Percentiles rank a stretch among this genome's conserved stretches.
phyloP scores from a whole-genome alignment of 2,113 vertebrate genomes.

The Maccullochella peelii region DNA sequence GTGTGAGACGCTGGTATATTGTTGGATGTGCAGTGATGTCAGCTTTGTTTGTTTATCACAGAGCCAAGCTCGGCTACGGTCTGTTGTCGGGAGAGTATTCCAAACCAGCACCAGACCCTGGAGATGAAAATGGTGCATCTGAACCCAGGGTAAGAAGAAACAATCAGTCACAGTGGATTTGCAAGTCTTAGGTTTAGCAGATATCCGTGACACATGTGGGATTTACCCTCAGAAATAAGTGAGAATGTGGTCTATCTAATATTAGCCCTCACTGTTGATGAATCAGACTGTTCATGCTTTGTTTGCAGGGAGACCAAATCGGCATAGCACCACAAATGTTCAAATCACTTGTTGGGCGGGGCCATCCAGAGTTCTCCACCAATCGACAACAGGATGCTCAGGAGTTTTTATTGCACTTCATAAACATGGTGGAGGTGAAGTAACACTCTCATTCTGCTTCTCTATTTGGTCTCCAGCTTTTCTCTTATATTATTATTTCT shows the following conservation, averaged over 20 bases:
- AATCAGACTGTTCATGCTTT: not conserved
- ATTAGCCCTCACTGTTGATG: not conserved
- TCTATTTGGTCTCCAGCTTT: not conserved
- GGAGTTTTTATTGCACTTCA: constrained; percentile 98
- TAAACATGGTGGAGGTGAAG: constrained; percentile 99
- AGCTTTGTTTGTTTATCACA: constrained; percentile 72
- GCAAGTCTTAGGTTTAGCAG: constrained; percentile 5
- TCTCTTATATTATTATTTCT: not conserved
- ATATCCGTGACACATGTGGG: not conserved
- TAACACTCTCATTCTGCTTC: not conserved
- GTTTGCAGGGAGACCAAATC: constrained; percentile 90
- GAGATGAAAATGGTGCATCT: constrained; percentile 85
- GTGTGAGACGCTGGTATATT: constrained; percentile 10
- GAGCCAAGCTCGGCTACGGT: constrained; percentile 95
- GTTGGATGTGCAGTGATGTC: constrained; percentile 44
- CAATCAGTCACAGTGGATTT: constrained; percentile 4
- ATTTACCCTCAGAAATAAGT: constrained; percentile 9
- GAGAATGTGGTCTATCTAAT: not conserved
- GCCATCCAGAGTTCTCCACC: constrained; percentile 97
- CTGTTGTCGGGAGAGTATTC: constrained; percentile 97
- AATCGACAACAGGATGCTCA: constrained; percentile 98
- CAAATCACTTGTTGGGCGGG: constrained; percentile 95
- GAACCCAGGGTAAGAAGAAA: constrained; percentile 89
- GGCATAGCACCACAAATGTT: constrained; percentile 98
- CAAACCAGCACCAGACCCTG: constrained; percentile 88